Evolutionary conservation across 1,140 invertebrate genomes (phyloP).

Genomic region (Philaenus spumarius): DNA sequence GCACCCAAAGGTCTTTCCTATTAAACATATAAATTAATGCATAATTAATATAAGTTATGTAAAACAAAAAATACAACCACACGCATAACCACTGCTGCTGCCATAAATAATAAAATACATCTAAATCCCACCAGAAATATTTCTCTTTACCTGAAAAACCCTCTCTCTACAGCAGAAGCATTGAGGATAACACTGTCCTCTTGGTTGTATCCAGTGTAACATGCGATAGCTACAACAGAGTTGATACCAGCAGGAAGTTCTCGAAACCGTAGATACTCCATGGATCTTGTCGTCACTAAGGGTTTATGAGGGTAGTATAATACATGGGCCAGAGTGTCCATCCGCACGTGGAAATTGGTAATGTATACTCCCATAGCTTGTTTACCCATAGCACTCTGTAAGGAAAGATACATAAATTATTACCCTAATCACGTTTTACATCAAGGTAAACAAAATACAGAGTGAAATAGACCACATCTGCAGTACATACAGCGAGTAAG

Average conservation of each 20-base stretch:
- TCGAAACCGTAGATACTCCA: slow-evolving; percentile 82
- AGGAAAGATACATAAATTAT: too few relatives aligned
- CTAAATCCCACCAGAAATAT: too few relatives aligned
- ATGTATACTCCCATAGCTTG: slow-evolving; percentile 99
- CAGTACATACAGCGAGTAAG: too few relatives aligned
- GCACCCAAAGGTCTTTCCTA: too few relatives aligned
- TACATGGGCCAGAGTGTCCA: slow-evolving; percentile 98
- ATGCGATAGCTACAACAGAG: slow-evolving; percentile 96
- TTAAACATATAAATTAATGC: too few relatives aligned
- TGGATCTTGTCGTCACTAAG: slow-evolving; percentile 90
- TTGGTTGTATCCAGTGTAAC: slow-evolving; percentile 98
- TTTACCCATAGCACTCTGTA: slow-evolving; percentile 98
- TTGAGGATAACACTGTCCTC: slow-evolving; percentile 99
- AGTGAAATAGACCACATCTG: too few relatives aligned
- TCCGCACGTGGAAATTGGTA: slow-evolving; percentile 97
- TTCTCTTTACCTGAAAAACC: slow-evolving; percentile 79
- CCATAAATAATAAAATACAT: too few relatives aligned
- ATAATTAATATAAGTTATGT: too few relatives aligned
- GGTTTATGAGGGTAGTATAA: slow-evolving; percentile 99
- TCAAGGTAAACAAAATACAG: too few relatives aligned
- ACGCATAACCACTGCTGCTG: too few relatives aligned
- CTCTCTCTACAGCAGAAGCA: slow-evolving; percentile 95
- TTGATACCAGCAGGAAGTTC: slow-evolving; percentile 95
- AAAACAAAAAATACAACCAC: too few relatives aligned
- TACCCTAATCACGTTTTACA: too few relatives aligned